Evolutionary conservation across 2,888 invertebrate genomes (phyloP).

Genomic region (Caenorhabditis doughertyi): DNA sequence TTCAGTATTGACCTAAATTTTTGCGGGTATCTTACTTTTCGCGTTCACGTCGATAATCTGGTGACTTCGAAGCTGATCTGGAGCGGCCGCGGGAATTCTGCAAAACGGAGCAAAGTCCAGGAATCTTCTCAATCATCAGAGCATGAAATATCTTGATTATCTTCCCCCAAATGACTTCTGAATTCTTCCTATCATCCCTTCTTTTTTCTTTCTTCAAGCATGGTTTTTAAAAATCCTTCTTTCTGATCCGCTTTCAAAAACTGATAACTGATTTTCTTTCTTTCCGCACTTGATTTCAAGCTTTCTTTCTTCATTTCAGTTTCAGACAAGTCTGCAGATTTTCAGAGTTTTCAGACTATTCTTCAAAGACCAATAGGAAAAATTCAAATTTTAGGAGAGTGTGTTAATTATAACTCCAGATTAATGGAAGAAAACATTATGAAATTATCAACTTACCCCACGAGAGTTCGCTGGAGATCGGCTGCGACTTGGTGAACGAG

Average conservation of each 20-base stretch:
- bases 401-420: neutral
- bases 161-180: conserved; percentile 25
- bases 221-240: neutral
- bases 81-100: conserved; percentile 45
- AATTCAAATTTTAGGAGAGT: neutral
- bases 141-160: conserved; percentile 4
- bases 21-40: conserved; percentile 7
- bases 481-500: conserved; percentile 19
- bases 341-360: neutral
- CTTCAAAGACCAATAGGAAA: neutral
- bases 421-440: too few species aligned
- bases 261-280: conserved; percentile 24
- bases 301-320: conserved; percentile 36
- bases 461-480: conserved; percentile 13
- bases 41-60: conserved; percentile 41
- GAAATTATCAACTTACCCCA: conserved; percentile 3
- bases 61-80: conserved; percentile 47
- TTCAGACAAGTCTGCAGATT: conserved; percentile 35
- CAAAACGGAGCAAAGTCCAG: conserved; percentile 39
- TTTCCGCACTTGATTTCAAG: conserved; percentile 9
- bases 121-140: conserved; percentile 24
- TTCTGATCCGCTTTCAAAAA: conserved; percentile 21
- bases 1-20: neutral
- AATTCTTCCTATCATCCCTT: conserved; percentile 6
- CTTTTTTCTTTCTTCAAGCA: conserved; percentile 10